Percentiles rank a stretch among this genome's conserved stretches.
Evolutionary conservation across 2,797 vertebrate species (phyloP).

Genomic region (Huso huso): DNA sequence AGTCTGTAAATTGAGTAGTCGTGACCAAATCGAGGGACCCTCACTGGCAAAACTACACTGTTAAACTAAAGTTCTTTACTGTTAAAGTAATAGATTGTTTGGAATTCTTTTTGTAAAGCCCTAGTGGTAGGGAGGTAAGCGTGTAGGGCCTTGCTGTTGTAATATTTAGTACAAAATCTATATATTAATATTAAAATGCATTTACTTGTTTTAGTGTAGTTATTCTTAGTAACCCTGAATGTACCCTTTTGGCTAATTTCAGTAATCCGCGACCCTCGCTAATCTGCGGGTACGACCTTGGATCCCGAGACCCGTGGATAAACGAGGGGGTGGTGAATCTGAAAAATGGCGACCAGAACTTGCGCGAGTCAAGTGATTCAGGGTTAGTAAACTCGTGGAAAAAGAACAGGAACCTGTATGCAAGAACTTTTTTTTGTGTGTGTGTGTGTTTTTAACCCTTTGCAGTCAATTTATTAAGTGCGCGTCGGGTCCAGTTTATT

Average conservation of each 20-base stretch:
- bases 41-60: no score
- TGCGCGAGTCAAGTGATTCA: slow-evolving; percentile 27
- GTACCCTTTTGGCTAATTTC: slow-evolving; percentile 21
- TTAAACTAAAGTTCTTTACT: no score
- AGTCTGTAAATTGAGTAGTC: no score
- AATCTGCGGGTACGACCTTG: slow-evolving; percentile 25
- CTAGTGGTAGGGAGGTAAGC: no score
- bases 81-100: no score
- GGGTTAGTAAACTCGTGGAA: slow-evolving; percentile 27
- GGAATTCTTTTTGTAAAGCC: no score
- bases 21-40: no score
- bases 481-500: no score
- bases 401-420: slow-evolving; percentile 12
- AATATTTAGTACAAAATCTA: no score
- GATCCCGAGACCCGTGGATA: slow-evolving; percentile 26
- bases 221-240: slow-evolving; percentile 10
- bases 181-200: no score
- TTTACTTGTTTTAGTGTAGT: background rate
- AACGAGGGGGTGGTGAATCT: slow-evolving; percentile 30
- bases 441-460: slow-evolving; percentile 10
- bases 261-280: slow-evolving; percentile 28
- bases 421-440: slow-evolving; percentile 12
- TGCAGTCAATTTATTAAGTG: slow-evolving; percentile 3
- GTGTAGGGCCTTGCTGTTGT: no score
- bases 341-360: slow-evolving; percentile 29